Percentiles rank a stretch among this genome's conserved stretches.
Evolutionary conservation across 2,113 vertebrate genomes (phyloP).

Genomic region (Aldabrachelys gigantea): DNA sequence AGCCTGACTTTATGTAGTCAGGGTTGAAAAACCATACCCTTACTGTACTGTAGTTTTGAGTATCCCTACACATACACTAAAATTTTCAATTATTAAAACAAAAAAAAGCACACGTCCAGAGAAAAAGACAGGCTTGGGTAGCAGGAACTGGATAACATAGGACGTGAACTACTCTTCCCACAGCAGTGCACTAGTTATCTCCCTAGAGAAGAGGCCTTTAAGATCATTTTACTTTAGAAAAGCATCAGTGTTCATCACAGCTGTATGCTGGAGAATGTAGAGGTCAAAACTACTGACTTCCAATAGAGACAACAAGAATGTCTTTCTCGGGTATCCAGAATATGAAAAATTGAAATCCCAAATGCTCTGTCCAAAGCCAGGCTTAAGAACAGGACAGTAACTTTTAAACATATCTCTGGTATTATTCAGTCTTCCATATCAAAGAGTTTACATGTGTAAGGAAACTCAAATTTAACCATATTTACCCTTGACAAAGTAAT

Average conservation of each 20-base stretch:
- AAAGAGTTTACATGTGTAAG: background rate
- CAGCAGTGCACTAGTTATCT: rapidly evolving
- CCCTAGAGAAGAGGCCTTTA: background rate
- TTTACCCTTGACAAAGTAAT: rapidly evolving
- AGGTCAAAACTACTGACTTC: constrained; percentile 33
- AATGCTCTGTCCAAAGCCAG: background rate
- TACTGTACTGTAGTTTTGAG: background rate
- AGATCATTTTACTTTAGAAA: background rate
- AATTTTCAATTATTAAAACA: background rate
- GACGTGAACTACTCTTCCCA: background rate
- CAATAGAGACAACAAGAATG: background rate
- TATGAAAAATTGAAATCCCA: background rate
- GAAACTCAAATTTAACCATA: background rate
- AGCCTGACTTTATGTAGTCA: background rate
- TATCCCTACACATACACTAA: no score
- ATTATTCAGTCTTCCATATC: background rate
- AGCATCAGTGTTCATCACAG: background rate
- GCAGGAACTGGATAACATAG: background rate
- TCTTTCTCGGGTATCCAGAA: background rate
- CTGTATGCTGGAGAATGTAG: background rate
- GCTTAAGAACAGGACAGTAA: background rate
- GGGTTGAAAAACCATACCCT: background rate
- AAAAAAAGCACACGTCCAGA: background rate
- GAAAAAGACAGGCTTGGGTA: background rate
- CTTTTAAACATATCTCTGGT: background rate